Base-by-base conservation (phyloP, 1,140 invertebrate species). In the Euborellia annulipes region DNA sequence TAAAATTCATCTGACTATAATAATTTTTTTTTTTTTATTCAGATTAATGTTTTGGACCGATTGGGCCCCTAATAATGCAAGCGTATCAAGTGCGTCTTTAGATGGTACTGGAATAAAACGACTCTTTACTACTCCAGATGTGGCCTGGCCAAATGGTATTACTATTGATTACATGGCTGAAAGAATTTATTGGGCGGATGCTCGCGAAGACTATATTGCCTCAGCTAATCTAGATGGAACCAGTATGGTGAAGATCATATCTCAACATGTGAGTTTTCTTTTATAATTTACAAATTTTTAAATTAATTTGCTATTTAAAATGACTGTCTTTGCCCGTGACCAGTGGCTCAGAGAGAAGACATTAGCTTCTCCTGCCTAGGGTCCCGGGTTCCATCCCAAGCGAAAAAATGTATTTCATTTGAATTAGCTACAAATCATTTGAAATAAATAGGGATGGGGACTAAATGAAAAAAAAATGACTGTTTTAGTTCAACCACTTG, bases 31-130 rank as follows among this genome's bases (percentile, higher is more conserved):
- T 13, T 0, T 46, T 36, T n/a, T 43, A 39, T 45, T 41, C 47
- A 67, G 69, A 13, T 86, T 80, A 52, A 67, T 94, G 55, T 93
- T 88, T 57, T 90, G 89, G 85, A 91, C 88, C 0, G 91, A 96
- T 61, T 95, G 91, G 90, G 82, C 87, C 14, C 70, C 68, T 11
- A 69, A 64, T 23, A 73, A 74, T 50, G 79, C 86, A 0, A 78
- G 79, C 1, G 82, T 96, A 14, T 85, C 85, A 23, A 62, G 87
- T 38, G 80, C 89, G 1, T 82, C 84, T 56, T 70, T 94, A 47
- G 89, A 96, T 62, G 92, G 92, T 0, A 71, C 63, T 0, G 71
- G 87, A 50, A 69, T 81, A 2, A 76, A 71, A 45, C 67, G 70
- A 41, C 61, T 93, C 22, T 81, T 89, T 42, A 69, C 67, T 1